phyloP scores from a whole-genome alignment of 2,113 vertebrate genomes.

The Oncorhynchus mykiss region DNA sequence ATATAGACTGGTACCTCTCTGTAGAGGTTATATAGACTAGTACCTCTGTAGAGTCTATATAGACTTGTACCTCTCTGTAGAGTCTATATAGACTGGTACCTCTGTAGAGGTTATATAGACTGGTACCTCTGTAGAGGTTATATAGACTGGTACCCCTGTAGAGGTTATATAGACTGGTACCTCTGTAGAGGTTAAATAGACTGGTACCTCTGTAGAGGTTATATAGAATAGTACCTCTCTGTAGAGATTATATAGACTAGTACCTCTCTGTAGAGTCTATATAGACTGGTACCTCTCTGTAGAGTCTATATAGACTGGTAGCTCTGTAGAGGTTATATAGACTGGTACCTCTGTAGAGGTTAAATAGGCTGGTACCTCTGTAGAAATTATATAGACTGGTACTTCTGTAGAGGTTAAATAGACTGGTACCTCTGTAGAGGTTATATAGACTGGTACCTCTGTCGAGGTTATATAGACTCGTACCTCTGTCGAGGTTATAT shows the following conservation, averaged over 20 bases:
- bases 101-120: slow-evolving; percentile 60
- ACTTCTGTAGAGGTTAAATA: no score
- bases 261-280: slow-evolving; percentile 68
- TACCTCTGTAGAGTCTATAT: no score
- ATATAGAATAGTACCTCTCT: slow-evolving; percentile 51
- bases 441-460: slow-evolving; percentile 31
- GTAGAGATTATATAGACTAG: no score
- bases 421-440: slow-evolving; percentile 69
- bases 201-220: slow-evolving; percentile 52
- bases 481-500: no score
- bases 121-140: not conserved
- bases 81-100: slow-evolving; percentile 62
- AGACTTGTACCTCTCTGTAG: no score
- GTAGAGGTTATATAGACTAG: not conserved
- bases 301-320: not conserved
- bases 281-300: slow-evolving; percentile 45
- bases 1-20: slow-evolving; percentile 79
- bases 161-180: not conserved
- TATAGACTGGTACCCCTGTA: slow-evolving; percentile 59
- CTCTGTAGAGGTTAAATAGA: slow-evolving; percentile 50
- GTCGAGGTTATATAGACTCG: not conserved
- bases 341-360: slow-evolving; percentile 34
- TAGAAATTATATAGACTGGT: not conserved
- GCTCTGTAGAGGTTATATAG: slow-evolving; percentile 50
- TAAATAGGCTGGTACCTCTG: slow-evolving; percentile 73